These are phyloP conservation scores for Liodrosophila aerea DNA, from an alignment of 2,888 invertebrate species.

Conservation along the genomic window DNA sequence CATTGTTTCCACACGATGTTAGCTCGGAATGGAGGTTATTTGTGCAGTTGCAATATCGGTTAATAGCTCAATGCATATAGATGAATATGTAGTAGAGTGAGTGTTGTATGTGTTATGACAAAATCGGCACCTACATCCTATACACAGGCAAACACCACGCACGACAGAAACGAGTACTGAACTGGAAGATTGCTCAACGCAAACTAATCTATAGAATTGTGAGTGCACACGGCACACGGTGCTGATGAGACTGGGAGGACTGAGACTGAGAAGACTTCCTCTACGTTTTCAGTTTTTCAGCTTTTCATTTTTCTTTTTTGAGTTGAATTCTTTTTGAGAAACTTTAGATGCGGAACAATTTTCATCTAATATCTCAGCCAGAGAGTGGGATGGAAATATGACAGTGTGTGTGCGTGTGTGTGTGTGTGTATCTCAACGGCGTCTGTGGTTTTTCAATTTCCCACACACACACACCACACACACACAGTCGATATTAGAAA, in stretches of 20 bases:
- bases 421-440: conserved; percentile 23
- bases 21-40: conserved; percentile 1
- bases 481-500: conserved; percentile 20
- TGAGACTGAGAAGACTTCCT: conserved; percentile 16
- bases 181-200: conserved; percentile 79
- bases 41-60: conserved; percentile 53
- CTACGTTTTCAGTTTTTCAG: conserved; percentile 30
- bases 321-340: conserved; percentile 57
- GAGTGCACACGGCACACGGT: conserved; percentile 75
- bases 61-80: conserved; percentile 23
- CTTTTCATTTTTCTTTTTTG: conserved; percentile 44
- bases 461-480: conserved; percentile 7
- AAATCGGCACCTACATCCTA: conserved; percentile 63
- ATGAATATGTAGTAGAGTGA: conserved; percentile 13
- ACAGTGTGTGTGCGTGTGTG: conserved; percentile 31
- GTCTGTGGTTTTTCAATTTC: conserved; percentile 57
- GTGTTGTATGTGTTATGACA: no score
- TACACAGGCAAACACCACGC: conserved; percentile 60
- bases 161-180: conserved; percentile 71
- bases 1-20: conserved; percentile 25
- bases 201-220: conserved; percentile 77
- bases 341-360: conserved; percentile 71
- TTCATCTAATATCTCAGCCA: conserved; percentile 65
- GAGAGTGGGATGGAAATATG: conserved; percentile 76
- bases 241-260: conserved; percentile 13